Evolutionary conservation across 2,113 vertebrate genomes (phyloP).

Genomic region (Mirounga angustirostris): DNA sequence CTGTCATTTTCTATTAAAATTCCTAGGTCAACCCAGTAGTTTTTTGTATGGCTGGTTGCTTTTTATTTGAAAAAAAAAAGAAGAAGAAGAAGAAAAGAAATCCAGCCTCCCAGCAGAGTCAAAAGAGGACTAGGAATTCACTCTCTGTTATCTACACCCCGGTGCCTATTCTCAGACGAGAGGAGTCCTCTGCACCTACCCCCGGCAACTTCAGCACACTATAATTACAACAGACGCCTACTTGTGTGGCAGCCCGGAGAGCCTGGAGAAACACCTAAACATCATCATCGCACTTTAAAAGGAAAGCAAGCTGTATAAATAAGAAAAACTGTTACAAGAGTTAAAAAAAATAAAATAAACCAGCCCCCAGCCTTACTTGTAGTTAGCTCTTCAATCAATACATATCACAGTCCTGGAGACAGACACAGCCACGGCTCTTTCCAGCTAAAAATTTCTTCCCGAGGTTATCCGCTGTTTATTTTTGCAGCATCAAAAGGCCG

Average conservation of each 20-base stretch:
- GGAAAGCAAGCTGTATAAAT: conserved; percentile 85
- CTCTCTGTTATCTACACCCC: conserved; percentile 69
- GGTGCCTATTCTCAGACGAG: neutral
- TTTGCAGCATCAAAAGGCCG: conserved; percentile 83
- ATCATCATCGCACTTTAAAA: conserved; percentile 72
- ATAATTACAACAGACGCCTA: conserved; percentile 84
- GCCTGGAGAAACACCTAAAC: conserved; percentile 77
- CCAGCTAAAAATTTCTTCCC: conserved; percentile 84
- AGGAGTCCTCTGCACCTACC: conserved; percentile 59
- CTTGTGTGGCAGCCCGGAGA: conserved; percentile 79
- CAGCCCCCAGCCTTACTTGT: conserved; percentile 87
- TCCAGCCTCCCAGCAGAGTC: neutral
- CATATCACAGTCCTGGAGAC: conserved; percentile 86
- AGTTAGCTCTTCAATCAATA: conserved; percentile 85
- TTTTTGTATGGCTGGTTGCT: neutral
- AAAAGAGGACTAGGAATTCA: conserved; percentile 51
- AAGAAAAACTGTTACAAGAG: conserved; percentile 81
- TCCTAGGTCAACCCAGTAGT: neutral
- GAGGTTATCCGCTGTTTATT: conserved; percentile 87
- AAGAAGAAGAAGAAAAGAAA: neutral
- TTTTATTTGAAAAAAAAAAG: neutral
- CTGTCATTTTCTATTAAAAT: conserved; percentile 26
- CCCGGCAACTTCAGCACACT: conserved; percentile 68
- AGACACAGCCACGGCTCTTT: conserved; percentile 83
- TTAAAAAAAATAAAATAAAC: neutral